Evolutionary conservation across 2,797 vertebrate species (phyloP).

Genomic region (Pipistrellus pipistrellus): DNA sequence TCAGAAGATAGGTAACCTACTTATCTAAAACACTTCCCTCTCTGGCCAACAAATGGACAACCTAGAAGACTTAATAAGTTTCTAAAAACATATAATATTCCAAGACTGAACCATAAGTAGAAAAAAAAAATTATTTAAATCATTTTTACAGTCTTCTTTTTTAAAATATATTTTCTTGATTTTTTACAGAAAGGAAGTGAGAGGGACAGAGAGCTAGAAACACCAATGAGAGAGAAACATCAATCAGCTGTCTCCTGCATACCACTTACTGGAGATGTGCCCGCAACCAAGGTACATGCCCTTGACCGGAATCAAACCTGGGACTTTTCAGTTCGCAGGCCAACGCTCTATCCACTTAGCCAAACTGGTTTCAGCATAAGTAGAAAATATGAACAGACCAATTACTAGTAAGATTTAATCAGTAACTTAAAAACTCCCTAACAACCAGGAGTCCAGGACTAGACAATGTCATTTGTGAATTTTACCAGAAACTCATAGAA

Average conservation of each 20-base stretch:
- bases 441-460: not conserved
- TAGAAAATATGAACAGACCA: not conserved
- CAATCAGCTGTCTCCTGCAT: too few relatives aligned
- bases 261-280: too few relatives aligned
- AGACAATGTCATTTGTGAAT: not conserved
- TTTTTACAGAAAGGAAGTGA: too few relatives aligned
- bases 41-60: not conserved
- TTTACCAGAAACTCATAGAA: not conserved
- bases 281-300: too few relatives aligned
- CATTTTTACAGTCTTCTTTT: too few relatives aligned
- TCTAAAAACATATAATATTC: not conserved
- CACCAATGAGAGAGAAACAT: too few relatives aligned
- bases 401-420: not conserved
- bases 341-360: too few relatives aligned
- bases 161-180: too few relatives aligned
- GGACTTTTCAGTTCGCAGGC: too few relatives aligned
- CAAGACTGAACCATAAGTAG: not conserved
- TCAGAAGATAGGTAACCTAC: not conserved
- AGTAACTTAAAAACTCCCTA: not conserved
- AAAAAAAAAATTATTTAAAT: not conserved
- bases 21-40: not conserved
- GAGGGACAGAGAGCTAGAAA: too few relatives aligned
- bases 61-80: not conserved
- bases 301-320: too few relatives aligned
- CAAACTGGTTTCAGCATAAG: too few relatives aligned